Evolutionary conservation across 1,140 invertebrate species (phyloP).

Genomic region (Mercenaria mercenaria): DNA sequence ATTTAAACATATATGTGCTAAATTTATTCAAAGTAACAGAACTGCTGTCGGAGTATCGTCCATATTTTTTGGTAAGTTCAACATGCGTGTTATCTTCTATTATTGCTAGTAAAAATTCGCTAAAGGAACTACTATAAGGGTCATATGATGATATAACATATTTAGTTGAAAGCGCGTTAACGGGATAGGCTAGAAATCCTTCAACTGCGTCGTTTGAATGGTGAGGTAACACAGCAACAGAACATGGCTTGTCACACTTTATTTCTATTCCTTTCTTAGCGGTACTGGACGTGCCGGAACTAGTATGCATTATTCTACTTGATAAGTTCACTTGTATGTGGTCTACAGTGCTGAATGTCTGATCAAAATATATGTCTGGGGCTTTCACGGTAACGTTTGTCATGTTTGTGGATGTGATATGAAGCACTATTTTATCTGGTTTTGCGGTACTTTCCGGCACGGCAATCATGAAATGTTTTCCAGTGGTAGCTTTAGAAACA

Average conservation of each 20-base stretch:
- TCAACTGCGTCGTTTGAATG: not conserved
- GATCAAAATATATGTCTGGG: not conserved
- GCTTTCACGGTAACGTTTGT: not conserved
- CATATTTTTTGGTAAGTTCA: not conserved
- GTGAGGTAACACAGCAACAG: not conserved
- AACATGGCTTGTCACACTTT: not conserved
- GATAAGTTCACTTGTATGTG: conserved; percentile 7
- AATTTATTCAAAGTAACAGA: not conserved
- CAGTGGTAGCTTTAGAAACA: not conserved
- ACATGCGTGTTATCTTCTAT: not conserved
- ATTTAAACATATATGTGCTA: not conserved
- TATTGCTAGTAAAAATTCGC: not conserved
- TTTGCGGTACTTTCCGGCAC: not conserved
- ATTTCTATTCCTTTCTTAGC: not conserved
- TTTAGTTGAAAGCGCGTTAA: not conserved
- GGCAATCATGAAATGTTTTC: conserved; percentile 1
- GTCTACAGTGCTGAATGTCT: not conserved
- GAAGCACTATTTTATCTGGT: not conserved
- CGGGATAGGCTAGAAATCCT: not conserved
- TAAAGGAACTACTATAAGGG: not conserved
- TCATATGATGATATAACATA: not conserved
- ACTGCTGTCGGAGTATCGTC: not conserved
- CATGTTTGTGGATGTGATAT: not conserved
- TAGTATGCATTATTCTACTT: not conserved
- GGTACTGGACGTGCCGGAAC: not conserved